Evolutionary conservation across 2,797 vertebrate species (phyloP), one percentile per base, ranked within the genome.

Genomic region (Lates japonicus): DNA sequence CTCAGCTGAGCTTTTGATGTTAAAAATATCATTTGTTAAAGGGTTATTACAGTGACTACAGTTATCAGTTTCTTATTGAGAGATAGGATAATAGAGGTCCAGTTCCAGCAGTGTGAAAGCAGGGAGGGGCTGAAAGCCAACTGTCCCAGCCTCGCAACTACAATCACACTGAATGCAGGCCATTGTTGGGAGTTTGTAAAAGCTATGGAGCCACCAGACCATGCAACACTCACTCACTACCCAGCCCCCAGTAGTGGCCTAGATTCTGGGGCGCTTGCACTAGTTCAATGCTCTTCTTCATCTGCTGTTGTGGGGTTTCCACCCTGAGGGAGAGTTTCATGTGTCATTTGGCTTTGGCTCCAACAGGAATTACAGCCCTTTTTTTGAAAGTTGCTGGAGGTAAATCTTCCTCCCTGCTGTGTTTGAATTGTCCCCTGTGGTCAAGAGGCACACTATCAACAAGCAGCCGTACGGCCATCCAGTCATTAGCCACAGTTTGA

Each of bases 191-290:
- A 76, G 83, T 88, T 84, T 85, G 83, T 77, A 86, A 85, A 90
- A 89, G 90, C 91, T 91, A 83, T 85, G 79, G 89, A 92, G 85
- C 91, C 90, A 93, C 89, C 89, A 93, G 93, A 94, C 92, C 92
- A 87, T 93, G 92, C 83, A 91, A 88, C 85, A 49, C 87, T 85
- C 85, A 49, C 87, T 85, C 86, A n/a, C 81, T 44, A 19, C 86
- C 80, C 92, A 84, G 78, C 87, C 87, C 90, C 84, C 90, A 85
- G 83, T 87, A 80, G 54, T 92, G 91, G 88, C 93, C 92, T 93
- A 92, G 79, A 94, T 94, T 90, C 87, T 79, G 83, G 81, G 81
- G 67, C 71, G 25, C 74, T 29, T 69, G 82, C 75, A 58, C 83
- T 62, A 64, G 73, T 86, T 85, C 10, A 71, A 76, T 77, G 79